Evolutionary conservation across 53 echinoderm and acorn worm species (phyloP), one percentile per base, ranked within the genome.

Genomic region (Echinometra lucunter): DNA sequence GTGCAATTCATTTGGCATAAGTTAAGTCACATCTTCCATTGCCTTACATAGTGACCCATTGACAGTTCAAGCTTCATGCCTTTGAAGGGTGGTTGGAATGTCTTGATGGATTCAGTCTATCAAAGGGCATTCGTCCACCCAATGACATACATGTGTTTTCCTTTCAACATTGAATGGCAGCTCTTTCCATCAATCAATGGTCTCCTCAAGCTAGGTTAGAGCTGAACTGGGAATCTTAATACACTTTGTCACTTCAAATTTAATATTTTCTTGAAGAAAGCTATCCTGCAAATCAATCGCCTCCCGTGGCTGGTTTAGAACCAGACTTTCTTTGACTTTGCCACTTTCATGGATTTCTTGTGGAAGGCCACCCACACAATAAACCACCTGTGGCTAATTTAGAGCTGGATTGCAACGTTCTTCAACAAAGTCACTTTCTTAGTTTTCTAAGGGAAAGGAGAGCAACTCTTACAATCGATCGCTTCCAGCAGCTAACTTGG

Each of bases 391-490:
- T 47, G 15, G 91, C 30, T 21, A 90, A 42, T 72, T 96, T 96
- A 28, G 96, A 28, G 58, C 45, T 60, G 15, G 96, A 92, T 47
- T 92, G 94, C 38, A 66, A 94, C 94, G 58, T 94, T 94, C 74
- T 88, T 94, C 0, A 97, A 95, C 15, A 95, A 93, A 70, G 97
- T 96, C 17, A 74, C 96, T 78, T 98, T 99, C 96, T 97, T 98
- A n/a, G 94, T 40, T 44, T 99, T 99, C 96, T 97, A 97, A 17
- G 97, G 99, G 90, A 97, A 97, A 40, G 99, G 90, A 97, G 96
- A 40, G 95, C 95, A 25, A 99, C 90, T 94, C 94, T 97, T 58
- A 96, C 91, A 0, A 97, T 80, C 80, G 42, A 21, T 80, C 40
- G 47, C 85, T 66, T 57, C 57, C 87, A 44, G 94, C 63, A 25